These are phyloP conservation scores for Bembecia ichneumoniformis DNA, from an alignment of 2,888 invertebrate species.

Conservation along the genomic window DNA sequence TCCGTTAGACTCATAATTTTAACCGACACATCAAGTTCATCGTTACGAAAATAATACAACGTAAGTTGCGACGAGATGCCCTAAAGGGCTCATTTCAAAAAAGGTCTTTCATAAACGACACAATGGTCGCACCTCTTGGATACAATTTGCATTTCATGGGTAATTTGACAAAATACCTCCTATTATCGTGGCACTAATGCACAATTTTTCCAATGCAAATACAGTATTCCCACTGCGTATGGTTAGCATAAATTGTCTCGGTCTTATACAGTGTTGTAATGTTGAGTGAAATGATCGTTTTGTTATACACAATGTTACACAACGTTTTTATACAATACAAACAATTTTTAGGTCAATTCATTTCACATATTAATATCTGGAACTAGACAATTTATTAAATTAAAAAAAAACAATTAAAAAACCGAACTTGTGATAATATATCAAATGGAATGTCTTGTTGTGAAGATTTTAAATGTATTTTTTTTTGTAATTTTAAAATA, in stretches of 20 bases:
- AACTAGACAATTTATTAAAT: too few species aligned
- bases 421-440: too few species aligned
- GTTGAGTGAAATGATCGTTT: not conserved
- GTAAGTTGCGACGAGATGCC: conserved; percentile 11
- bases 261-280: not conserved
- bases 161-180: not conserved
- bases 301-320: not conserved
- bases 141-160: conserved; percentile 26
- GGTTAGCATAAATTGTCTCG: not conserved
- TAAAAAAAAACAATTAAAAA: too few species aligned
- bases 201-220: not conserved
- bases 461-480: too few species aligned
- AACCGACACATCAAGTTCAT: not conserved
- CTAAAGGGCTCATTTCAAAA: conserved; percentile 17
- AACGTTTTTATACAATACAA: too few species aligned
- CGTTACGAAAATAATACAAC: conserved; percentile 13
- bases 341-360: too few species aligned
- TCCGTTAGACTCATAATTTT: not conserved
- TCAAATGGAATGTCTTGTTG: too few species aligned
- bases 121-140: conserved; percentile 28
- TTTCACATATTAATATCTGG: too few species aligned
- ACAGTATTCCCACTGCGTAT: not conserved
- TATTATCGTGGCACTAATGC: not conserved
- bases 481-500: too few species aligned
- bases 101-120: conserved; percentile 21